Evolutionary conservation across 2,797 vertebrate species (phyloP).

Genomic region (Phoeniculus purpureus): DNA sequence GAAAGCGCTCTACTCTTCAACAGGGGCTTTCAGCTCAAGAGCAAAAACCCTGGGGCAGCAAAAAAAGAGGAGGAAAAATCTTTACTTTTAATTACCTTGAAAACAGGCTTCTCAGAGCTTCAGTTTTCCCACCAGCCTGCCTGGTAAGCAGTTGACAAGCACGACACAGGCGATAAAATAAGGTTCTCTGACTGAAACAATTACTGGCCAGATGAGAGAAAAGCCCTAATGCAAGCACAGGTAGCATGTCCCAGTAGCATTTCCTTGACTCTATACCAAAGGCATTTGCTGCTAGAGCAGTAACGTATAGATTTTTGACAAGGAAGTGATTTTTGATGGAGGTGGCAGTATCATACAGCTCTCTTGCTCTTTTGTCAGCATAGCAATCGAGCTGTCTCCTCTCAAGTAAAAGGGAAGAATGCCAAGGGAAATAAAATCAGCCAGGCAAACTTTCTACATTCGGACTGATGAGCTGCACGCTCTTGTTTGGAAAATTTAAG

Average conservation of each 20-base stretch:
- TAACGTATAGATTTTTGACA: constrained; percentile 31
- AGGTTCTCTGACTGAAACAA: constrained; percentile 12
- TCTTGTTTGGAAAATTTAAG: constrained; percentile 47
- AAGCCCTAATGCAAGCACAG: background rate
- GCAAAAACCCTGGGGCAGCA: constrained; percentile 31
- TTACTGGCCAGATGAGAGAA: background rate
- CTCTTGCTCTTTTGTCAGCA: constrained; percentile 36
- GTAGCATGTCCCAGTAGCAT: background rate
- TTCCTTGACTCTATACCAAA: background rate
- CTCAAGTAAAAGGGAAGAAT: constrained; percentile 11
- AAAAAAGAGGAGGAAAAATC: constrained; percentile 23
- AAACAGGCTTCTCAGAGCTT: constrained; percentile 19
- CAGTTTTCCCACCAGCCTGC: constrained; percentile 17
- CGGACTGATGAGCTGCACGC: background rate
- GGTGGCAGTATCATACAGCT: background rate
- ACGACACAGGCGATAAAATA: background rate
- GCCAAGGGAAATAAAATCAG: constrained; percentile 61
- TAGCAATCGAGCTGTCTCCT: constrained; percentile 20
- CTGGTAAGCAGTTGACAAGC: background rate
- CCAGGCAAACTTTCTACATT: background rate
- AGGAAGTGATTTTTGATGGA: constrained; percentile 29
- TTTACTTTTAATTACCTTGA: constrained; percentile 67
- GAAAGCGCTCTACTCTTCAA: background rate
- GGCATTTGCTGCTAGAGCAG: background rate
- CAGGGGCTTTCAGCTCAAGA: constrained; percentile 1